Base-by-base conservation (phyloP, 2,797 vertebrate genomes). In the Urocyon cinereoargenteus region DNA sequence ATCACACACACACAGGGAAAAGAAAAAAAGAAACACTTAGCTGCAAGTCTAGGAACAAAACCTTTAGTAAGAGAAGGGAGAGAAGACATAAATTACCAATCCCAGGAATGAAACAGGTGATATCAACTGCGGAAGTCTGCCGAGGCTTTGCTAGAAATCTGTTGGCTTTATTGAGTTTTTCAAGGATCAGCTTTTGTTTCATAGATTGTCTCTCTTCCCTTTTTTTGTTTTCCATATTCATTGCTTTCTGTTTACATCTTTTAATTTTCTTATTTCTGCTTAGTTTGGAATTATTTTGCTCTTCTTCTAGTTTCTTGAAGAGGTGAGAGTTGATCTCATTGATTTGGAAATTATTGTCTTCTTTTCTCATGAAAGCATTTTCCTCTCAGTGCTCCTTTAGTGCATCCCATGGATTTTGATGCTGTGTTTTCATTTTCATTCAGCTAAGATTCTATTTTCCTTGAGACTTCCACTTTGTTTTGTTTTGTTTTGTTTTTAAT, bases 121-220 rank as follows among this genome's bases (percentile, higher is more conserved):
- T 24, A 72, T 14, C 68, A 22, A 22, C 34, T 36, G 10, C 19
- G 36, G 68, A 36, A 1, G 0, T 73, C 72, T 73, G 40, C 72
- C 26, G 72, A 73, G 49, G 68, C 72, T 90, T 90, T 96, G 26
- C 21, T 64, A 24, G 9, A 79, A 19, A 12, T 77, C 70, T 66
- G 28, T 66, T 83, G 64, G 45, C 70, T 77, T 81, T 81, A 93
- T 45, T 22, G 45, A 85, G 68, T 14, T 94, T 94, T 96, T 78
- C 51, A 73, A 89, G 21, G 31, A 62, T 51, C 13, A 81, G 61
- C 31, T 90, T 95, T 87, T 57, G 19, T 62, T 96, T 70, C n/a
- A 70, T 57, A 18, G 19, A 34, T 84, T 95, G 73, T 75, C 61
- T 62, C 21, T 84, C 2, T 28, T 68, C 40, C 40, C 3, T 1